Evolutionary conservation across 2,113 vertebrate species (phyloP).

Genomic region (Ibidorhyncha struthersii): DNA sequence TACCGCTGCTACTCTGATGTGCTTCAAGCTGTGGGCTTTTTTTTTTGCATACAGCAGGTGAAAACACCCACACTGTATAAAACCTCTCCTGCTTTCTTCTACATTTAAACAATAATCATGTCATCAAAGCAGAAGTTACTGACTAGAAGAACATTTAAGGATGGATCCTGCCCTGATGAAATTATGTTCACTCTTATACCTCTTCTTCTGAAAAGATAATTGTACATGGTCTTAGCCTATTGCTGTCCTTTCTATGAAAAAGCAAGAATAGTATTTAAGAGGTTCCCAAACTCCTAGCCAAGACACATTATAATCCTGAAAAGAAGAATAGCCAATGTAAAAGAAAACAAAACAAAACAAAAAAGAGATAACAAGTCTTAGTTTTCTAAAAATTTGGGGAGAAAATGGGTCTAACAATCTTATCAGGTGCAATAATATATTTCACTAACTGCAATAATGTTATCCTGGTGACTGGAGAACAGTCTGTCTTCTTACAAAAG

Average conservation of each 20-base stretch:
- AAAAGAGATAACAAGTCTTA: not conserved
- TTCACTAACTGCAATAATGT: not conserved
- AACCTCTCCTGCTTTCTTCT: conserved; percentile 18
- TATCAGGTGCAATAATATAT: not conserved
- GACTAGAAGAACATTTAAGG: not conserved
- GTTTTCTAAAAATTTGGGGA: not conserved
- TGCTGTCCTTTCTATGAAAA: not conserved
- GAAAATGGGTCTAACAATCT: not conserved
- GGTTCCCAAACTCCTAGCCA: not conserved
- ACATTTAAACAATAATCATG: conserved; percentile 48
- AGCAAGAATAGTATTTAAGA: not conserved
- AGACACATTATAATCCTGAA: not conserved
- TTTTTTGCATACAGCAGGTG: conserved; percentile 6
- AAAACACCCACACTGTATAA: conserved; percentile 26
- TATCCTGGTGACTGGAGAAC: not conserved
- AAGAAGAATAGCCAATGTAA: not conserved
- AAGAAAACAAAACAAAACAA: not conserved
- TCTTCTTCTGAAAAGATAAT: not conserved
- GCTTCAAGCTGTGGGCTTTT: not conserved
- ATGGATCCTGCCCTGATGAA: not conserved
- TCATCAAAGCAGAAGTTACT: conserved; percentile 32
- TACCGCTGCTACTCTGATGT: conserved; percentile 3
- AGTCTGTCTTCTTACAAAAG: not conserved
- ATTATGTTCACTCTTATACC: not conserved
- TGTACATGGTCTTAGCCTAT: not conserved